phyloP scores from a whole-genome alignment of 2,113 vertebrate species.

The Orientallactaga bullata region DNA sequence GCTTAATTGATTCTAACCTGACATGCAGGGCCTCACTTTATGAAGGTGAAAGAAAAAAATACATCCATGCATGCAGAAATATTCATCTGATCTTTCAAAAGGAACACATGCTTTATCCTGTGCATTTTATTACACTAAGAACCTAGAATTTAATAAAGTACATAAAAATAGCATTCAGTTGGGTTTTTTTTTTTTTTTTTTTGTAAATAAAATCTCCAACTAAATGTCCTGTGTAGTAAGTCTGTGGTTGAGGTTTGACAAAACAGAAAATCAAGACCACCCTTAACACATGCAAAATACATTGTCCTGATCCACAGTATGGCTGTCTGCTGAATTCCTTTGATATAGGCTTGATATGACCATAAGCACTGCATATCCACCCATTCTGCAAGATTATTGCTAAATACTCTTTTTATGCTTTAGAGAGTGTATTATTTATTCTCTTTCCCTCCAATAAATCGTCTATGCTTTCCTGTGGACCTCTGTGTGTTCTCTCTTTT shows the following conservation, averaged over 20 bases:
- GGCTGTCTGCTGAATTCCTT: slow-evolving; percentile 23
- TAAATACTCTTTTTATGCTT: slow-evolving; percentile 30
- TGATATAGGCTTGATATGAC: background rate
- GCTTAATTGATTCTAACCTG: slow-evolving; percentile 40
- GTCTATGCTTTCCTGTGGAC: slow-evolving; percentile 10
- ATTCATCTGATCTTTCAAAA: background rate
- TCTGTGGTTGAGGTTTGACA: slow-evolving; percentile 37
- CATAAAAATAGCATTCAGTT: background rate
- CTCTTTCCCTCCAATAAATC: slow-evolving; percentile 55
- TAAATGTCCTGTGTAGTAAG: background rate
- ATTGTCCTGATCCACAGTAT: background rate
- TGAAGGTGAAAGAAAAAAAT: background rate
- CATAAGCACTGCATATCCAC: background rate
- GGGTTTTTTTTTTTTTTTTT: too few relatives aligned
- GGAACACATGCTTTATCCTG: background rate
- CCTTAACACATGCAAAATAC: background rate
- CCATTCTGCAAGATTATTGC: slow-evolving; percentile 56
- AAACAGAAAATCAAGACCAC: background rate
- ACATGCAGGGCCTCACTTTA: background rate
- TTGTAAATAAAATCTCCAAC: slow-evolving; percentile 27
- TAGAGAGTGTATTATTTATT: slow-evolving; percentile 63
- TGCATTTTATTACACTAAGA: slow-evolving; percentile 1
- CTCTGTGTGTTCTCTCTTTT: slow-evolving; percentile 30
- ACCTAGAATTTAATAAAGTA: slow-evolving; percentile 13
- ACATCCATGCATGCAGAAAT: background rate